phyloP scores from a whole-genome alignment of 2,113 vertebrate genomes.

The Pseudorectes ferrugineus region DNA sequence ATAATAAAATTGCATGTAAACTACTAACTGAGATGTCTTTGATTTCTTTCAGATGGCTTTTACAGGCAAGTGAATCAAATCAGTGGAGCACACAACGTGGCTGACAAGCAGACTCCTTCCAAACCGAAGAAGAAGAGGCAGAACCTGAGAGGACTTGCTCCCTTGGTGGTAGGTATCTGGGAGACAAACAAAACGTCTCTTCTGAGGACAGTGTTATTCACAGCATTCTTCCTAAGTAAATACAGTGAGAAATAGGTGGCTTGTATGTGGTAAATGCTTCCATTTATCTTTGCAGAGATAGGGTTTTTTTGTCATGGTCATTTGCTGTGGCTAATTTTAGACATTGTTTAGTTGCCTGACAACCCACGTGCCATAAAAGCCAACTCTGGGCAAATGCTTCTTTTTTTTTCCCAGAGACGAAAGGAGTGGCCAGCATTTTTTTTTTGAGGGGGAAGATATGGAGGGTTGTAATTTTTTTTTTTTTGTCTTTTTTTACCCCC shows the following conservation, averaged over 20 bases:
- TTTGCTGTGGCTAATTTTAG: neutral
- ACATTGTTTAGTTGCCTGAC: neutral
- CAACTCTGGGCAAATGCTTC: neutral
- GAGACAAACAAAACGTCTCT: neutral
- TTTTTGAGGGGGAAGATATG: neutral
- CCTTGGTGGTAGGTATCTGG: slow-evolving; percentile 84
- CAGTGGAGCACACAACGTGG: slow-evolving; percentile 90
- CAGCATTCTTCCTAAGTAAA: neutral
- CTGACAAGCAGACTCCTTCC: slow-evolving; percentile 77
- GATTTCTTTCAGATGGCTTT: slow-evolving; percentile 86
- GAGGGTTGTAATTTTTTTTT: neutral
- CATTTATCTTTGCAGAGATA: neutral
- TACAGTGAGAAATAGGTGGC: neutral
- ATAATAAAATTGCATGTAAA: neutral
- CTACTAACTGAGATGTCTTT: neutral
- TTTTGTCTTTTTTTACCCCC: fast-evolving
- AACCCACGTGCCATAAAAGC: neutral
- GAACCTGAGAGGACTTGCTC: slow-evolving; percentile 81
- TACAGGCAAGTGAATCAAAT: slow-evolving; percentile 96
- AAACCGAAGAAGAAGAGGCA: slow-evolving; percentile 84
- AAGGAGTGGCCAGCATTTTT: neutral
- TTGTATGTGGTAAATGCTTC: neutral
- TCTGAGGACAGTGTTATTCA: neutral
- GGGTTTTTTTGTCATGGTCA: neutral
- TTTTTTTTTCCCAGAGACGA: neutral